Base-by-base conservation (phyloP, 2,797 vertebrate species). In the Heterohyrax brucei region DNA sequence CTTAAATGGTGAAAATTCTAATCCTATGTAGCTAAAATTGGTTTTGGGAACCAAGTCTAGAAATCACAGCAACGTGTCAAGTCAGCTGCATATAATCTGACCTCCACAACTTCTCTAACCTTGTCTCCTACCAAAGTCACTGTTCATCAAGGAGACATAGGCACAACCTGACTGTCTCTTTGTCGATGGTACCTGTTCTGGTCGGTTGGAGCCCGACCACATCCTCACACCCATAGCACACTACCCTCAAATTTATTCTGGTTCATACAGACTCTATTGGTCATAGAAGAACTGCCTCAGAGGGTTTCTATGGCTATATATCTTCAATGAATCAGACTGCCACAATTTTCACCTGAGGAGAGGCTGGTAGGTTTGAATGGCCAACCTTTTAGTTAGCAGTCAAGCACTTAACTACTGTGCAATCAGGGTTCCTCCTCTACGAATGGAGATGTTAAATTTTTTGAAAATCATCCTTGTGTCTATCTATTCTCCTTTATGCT, bases 391-490 rank as follows among this genome's bases (percentile, higher is more conserved):
- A 6, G 28, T 30, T 30, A 13, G 26, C 26, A 66, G 10, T 4
- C 53, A 13, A 56, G 53, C 2, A 28, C 62, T 64, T 64, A 9
- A 26, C 14, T 12, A 16, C 28, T 28, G 14, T 30, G 5, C 64
- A 5, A 4, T 12, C 9, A 66, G 64, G 28, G 10, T 8, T 64
- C 6, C 26, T 64, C 62, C 26, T 26, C 28, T 3, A 66, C 64
- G 10, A 66, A 66, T 30, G 28, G 21, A 24, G 64, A 5, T 48
- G 62, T 53, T 77, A 70, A 3, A 13, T 28, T 77, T 68, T 92
- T 72, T 70, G 48, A 84, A 76, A 93, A 96, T 8, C 61, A 59
- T 30, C 26, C 22, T 82, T 62, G 7, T 89, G 13, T 80, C 77
- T 9, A 12, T 28, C 62, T 78, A 68, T 4, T 48, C 6, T 56